These are phyloP conservation scores for Choristoneura rosaceana DNA, from an alignment of 2,888 invertebrate genomes.

Conservation along the genomic window DNA sequence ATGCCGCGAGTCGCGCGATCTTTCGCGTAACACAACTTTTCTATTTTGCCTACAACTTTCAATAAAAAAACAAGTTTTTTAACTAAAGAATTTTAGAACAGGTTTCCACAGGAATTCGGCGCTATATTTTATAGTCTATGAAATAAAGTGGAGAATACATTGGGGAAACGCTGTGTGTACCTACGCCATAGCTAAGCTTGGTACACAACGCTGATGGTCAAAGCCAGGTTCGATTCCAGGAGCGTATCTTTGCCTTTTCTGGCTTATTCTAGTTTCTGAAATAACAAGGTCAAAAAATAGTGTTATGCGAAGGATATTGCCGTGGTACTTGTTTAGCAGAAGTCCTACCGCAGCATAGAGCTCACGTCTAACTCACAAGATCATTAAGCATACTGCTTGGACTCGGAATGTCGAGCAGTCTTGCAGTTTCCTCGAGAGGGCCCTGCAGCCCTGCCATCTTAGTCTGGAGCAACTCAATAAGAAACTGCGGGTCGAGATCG, in stretches of 20 bases:
- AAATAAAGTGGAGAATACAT: no score
- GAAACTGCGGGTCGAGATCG: slow-evolving; percentile 1
- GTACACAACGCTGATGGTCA: no score
- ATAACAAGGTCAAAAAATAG: neutral
- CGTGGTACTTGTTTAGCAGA: neutral
- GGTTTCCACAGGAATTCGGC: neutral
- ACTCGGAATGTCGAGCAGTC: slow-evolving; percentile 44
- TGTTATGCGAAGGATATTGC: neutral
- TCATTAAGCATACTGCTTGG: slow-evolving; percentile 23
- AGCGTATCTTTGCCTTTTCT: no score
- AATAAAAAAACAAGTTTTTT: no score
- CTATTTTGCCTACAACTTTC: no score
- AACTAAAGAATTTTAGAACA: neutral
- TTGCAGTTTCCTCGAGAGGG: neutral
- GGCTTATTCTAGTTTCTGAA: no score
- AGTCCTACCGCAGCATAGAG: neutral
- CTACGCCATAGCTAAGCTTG: no score
- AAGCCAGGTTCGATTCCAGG: no score
- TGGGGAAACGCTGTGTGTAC: no score
- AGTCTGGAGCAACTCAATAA: neutral
- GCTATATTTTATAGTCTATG: no score
- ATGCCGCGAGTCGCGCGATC: neutral
- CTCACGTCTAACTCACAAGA: slow-evolving; percentile 16
- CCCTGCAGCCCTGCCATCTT: neutral
- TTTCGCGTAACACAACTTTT: neutral